A percentile compares a stretch with the other conserved stretches of the same genome.
Conservation (phyloP, 2,888 invertebrate genomes). For the Cheilosia scutellata region DNA sequence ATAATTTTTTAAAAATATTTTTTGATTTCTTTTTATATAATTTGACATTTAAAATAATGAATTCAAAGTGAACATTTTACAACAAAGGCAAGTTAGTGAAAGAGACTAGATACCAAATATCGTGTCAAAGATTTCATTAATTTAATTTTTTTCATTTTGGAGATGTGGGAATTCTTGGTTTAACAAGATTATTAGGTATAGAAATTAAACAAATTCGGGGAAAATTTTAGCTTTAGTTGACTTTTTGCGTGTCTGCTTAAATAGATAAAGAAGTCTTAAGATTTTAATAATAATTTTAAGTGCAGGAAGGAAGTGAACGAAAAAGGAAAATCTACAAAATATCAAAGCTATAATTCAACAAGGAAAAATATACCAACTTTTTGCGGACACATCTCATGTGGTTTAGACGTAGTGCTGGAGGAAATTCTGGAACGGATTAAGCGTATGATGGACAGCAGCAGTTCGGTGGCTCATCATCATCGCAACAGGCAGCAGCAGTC, state of each 20-base stretch:
- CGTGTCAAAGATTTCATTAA: constrained; percentile 43
- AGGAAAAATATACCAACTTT: constrained; percentile 19
- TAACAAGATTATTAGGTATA: constrained; percentile 24
- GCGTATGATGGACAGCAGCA: constrained; percentile 75
- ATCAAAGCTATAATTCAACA: constrained; percentile 30
- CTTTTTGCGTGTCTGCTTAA: background rate
- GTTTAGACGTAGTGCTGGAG: constrained; percentile 68
- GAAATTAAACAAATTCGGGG: constrained; percentile 22
- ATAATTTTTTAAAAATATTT: constrained; percentile 13
- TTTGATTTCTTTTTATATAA: constrained; percentile 62
- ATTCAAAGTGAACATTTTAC: constrained; percentile 36
- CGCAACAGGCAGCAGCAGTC: constrained; percentile 76
- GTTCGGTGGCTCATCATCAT: constrained; percentile 76
- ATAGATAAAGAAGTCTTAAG: background rate
- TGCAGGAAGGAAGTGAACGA: constrained; percentile 2
- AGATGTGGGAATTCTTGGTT: constrained; percentile 37
- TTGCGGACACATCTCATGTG: constrained; percentile 61
- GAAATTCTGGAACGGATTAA: constrained; percentile 71
- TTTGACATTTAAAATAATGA: constrained; percentile 50
- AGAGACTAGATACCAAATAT: constrained; percentile 5
- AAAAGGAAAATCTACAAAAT: background rate
- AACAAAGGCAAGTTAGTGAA: constrained; percentile 34
- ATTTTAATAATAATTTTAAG: background rate
- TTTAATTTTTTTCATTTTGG: constrained; percentile 23
- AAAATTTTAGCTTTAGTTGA: constrained; percentile 4